Evolutionary conservation across 2,113 vertebrate species (phyloP), one percentile per base, ranked within the genome.

Genomic region (Pluvialis apricaria): DNA sequence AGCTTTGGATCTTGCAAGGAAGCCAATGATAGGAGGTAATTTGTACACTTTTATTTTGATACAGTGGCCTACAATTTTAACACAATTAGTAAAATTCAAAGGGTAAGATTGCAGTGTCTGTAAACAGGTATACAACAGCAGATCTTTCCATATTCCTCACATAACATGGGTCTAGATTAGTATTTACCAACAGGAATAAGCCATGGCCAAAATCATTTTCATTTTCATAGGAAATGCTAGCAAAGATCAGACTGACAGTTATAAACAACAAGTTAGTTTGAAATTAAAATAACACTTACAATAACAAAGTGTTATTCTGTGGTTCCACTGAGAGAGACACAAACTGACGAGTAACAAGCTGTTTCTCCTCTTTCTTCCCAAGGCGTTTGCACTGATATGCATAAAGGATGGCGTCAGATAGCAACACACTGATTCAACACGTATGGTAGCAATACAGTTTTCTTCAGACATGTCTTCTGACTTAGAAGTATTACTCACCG

Each of bases 381-480:
- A 75, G 36, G 45, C 3, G 1, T 76, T 65, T 69, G 32, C 57
- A 49, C 28, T 22, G 42, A 51, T 49, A 72, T 0, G 0, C 36
- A 29, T 20, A 81, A 55, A 76, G 34, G 65, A 78, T 76, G 77
- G 54, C 19, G 22, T 89, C 83, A 86, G 73, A 52, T 11, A 91
- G 69, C 83, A 75, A 89, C 66, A 45, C 51, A 42, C 8, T 15
- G 32, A 90, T 58, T 76, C 65, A 91, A 87, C n/a, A 51, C 0
- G 1, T 20, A 22, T 22, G 40, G 71, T 5, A 91, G 49, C 65
- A 91, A 79, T 25, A 72, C 4, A 66, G 44, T 68, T 87, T 91
- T 94, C 70, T 87, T 88, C 68, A 96, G 66, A 77, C 49, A 20
- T 5, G 61, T 65, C 86, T 89, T 54, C 75, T 94, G 73, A 96